Percentiles rank a stretch among this genome's conserved stretches.
Evolutionary conservation across 2,888 invertebrate species (phyloP).

Genomic region (Andrena bicolor): DNA sequence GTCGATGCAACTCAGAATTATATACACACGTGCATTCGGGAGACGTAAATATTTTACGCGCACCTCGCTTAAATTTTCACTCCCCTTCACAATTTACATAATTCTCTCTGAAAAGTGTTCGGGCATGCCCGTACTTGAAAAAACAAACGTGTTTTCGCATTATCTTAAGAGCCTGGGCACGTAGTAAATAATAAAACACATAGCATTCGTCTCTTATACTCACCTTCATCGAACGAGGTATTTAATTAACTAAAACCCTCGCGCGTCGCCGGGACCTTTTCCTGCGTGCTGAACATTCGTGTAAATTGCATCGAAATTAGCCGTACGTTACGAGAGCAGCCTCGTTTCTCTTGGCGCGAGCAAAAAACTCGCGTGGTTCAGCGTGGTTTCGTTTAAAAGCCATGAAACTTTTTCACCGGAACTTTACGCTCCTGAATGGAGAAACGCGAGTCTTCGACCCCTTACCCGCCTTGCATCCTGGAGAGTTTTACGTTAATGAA

Average conservation of each 20-base stretch:
- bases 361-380: conserved; percentile 51
- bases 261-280: conserved; percentile 44
- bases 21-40: not conserved
- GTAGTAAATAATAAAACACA: conserved; percentile 36
- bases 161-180: conserved; percentile 26
- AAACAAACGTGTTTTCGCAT: conserved; percentile 14
- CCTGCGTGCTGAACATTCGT: conserved; percentile 43
- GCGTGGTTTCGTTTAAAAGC: conserved; percentile 56
- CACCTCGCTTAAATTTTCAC: not conserved
- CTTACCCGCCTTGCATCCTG: not conserved
- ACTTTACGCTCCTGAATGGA: conserved; percentile 46
- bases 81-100: not conserved
- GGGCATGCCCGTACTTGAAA: not conserved
- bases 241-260: conserved; percentile 57
- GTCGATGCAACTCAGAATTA: not conserved
- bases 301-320: conserved; percentile 64
- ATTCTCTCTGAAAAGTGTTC: not conserved
- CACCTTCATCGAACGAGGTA: conserved; percentile 35
- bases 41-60: not conserved
- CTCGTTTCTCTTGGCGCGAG: conserved; percentile 49
- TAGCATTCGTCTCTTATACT: conserved; percentile 31
- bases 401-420: conserved; percentile 52
- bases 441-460: conserved; percentile 40
- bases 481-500: conserved; percentile 41
- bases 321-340: conserved; percentile 60